phyloP scores from a whole-genome alignment of 92 coral and sea anemone species.

The Epizoanthus fatuus region DNA sequence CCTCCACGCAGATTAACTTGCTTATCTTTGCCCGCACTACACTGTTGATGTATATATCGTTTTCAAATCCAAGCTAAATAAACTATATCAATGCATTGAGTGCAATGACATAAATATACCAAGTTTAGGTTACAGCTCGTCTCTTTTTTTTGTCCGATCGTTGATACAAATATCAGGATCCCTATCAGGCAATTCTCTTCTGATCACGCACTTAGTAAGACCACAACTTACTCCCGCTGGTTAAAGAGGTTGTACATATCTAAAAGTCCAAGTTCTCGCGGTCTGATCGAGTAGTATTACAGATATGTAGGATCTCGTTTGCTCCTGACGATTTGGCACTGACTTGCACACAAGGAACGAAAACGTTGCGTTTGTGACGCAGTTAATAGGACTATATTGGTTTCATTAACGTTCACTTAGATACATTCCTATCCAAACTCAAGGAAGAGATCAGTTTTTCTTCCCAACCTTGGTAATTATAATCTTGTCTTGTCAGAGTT shows the following conservation, averaged over 20 bases:
- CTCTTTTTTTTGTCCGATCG: neutral
- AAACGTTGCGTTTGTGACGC: conserved; percentile 19
- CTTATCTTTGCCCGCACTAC: too few relatives aligned
- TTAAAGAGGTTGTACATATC: neutral
- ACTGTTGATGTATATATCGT: too few relatives aligned
- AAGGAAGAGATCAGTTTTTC: neutral
- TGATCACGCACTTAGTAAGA: neutral
- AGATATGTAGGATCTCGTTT: neutral
- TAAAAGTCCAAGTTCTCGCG: neutral
- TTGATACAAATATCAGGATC: neutral
- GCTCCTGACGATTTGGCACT: neutral
- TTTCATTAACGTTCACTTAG: conserved; percentile 10
- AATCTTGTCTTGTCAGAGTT: neutral
- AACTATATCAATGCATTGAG: too few relatives aligned
- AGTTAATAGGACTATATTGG: conserved; percentile 13
- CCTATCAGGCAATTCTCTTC: neutral
- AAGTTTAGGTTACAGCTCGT: too few relatives aligned
- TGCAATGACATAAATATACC: too few relatives aligned
- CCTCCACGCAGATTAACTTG: too few relatives aligned
- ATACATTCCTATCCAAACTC: too few relatives aligned
- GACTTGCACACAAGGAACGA: neutral
- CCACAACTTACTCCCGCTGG: neutral
- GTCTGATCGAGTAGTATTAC: neutral
- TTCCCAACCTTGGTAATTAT: neutral
- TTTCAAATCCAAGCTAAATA: too few relatives aligned